Percentiles rank a stretch among this genome's conserved stretches.
Conservation (phyloP, 2,888 invertebrate genomes). For the Panopea generosa region DNA sequence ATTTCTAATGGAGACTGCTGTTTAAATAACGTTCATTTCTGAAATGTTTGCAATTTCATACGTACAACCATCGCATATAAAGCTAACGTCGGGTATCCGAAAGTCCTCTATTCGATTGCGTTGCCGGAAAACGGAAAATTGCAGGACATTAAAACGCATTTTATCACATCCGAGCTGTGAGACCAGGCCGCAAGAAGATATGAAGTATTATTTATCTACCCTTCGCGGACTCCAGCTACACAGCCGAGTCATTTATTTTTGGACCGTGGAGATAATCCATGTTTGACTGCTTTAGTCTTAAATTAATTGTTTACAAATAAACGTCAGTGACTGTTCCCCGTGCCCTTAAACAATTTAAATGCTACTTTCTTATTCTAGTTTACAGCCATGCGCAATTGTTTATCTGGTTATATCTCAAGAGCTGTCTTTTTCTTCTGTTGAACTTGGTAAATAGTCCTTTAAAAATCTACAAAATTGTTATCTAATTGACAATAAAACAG, state of each 20-base stretch:
- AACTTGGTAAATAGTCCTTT: too few species aligned
- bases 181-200: conserved; percentile 41
- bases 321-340: too few species aligned
- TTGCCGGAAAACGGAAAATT: conserved; percentile 61
- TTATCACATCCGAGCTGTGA: conserved; percentile 57
- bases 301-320: conserved; percentile 42
- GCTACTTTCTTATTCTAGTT: too few species aligned
- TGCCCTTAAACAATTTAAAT: too few species aligned
- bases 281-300: conserved; percentile 35
- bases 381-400: too few species aligned
- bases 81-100: conserved; percentile 32
- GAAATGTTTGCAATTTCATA: conserved; percentile 42
- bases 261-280: conserved; percentile 48
- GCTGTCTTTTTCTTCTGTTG: too few species aligned
- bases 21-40: conserved; percentile 36
- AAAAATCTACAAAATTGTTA: too few species aligned
- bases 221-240: conserved; percentile 38
- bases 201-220: conserved; percentile 49
- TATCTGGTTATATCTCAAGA: too few species aligned
- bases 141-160: conserved; percentile 52
- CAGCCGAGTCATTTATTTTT: conserved; percentile 51
- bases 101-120: conserved; percentile 43
- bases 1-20: conserved; percentile 33
- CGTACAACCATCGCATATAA: conserved; percentile 47
- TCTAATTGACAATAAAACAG: too few species aligned